Base-by-base conservation (phyloP, 1,140 invertebrate species). In the Drosophila arawakana region DNA sequence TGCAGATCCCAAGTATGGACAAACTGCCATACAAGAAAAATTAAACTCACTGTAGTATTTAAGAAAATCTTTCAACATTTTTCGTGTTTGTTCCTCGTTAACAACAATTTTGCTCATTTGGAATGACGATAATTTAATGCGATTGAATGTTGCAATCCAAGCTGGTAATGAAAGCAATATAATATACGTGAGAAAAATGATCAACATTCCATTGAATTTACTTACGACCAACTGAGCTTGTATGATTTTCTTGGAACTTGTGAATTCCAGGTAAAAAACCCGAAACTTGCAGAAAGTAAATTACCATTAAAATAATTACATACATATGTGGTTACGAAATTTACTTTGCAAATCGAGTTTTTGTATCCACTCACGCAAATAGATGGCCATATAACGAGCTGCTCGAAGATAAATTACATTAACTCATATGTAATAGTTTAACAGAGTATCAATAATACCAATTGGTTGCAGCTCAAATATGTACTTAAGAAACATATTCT, bases 331-430 rank as follows among this genome's bases (percentile, higher is more conserved):
- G 7, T 49, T 67, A n/a, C 73, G 77, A 44, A 80, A 80, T 3
- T 1, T 0, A 0, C 0, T 4, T 1, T 18, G 1, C 1, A 54
- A n/a, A 3, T n/a, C 0, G 18, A 39, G 25, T 7, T 10, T 18
- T 6, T 39, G 3, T n/a, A 43, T 25, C 78, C 77, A 80, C 7
- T 10, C 47, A 11, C 67, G 35, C 30, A 80, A 55, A 50, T 46
- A 80, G 37, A 76, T 61, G 1, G 73, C 67, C 78, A 80, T 80
- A 46, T 80, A 80, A n/a, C 78, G 78, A 21, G 73, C 78, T 79
- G 35, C 1, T 10, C 2, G 21, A 35, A 6, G 5, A 6, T 39
- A 25, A 60, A 60, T 10, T 13, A 44, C 18, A n/a, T 25, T 44
- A 44, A 21, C 37, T 43, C 7, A 7, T 25, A 34, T 8, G 25